phyloP scores from a whole-genome alignment of 2,113 vertebrate species.

The Hoplias malabaricus region DNA sequence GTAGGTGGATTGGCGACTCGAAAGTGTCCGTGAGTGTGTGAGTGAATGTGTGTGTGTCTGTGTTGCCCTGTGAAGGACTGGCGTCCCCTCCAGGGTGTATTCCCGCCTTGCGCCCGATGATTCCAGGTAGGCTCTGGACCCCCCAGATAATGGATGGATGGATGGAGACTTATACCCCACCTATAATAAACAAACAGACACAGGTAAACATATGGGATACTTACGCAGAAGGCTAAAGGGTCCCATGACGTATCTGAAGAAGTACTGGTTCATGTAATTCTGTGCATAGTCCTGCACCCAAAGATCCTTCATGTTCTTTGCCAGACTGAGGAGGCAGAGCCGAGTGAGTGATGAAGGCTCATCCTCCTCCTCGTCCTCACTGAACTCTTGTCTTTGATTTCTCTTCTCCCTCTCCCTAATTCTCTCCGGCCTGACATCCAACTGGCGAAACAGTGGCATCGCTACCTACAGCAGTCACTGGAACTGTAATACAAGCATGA shows the following conservation, averaged over 20 bases:
- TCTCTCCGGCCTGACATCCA: slow-evolving; percentile 5
- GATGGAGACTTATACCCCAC: too few species aligned
- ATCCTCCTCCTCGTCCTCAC: slow-evolving; percentile 35
- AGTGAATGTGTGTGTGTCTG: too few species aligned
- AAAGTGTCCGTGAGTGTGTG: too few species aligned
- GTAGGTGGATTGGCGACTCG: too few species aligned
- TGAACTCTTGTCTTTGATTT: not conserved
- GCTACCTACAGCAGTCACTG: not conserved
- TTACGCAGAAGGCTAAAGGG: slow-evolving; percentile 82
- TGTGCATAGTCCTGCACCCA: slow-evolving; percentile 81
- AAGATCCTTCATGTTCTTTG: slow-evolving; percentile 77
- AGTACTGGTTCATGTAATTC: slow-evolving; percentile 79
- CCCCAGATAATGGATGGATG: too few species aligned
- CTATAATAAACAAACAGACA: too few species aligned
- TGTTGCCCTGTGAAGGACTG: too few species aligned
- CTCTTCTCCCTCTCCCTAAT: slow-evolving; percentile 4
- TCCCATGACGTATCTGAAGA: slow-evolving; percentile 80
- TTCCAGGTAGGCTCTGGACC: too few species aligned
- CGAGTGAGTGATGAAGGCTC: slow-evolving; percentile 47
- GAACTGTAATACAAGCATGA: not conserved
- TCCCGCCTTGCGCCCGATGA: too few species aligned
- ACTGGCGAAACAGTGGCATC: slow-evolving; percentile 47
- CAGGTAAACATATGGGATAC: slow-evolving; percentile 32
- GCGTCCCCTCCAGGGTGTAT: too few species aligned
- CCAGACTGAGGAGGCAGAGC: slow-evolving; percentile 77